Base-by-base conservation (phyloP, 2,888 invertebrate genomes). In the Strigamia transsilvanica region DNA sequence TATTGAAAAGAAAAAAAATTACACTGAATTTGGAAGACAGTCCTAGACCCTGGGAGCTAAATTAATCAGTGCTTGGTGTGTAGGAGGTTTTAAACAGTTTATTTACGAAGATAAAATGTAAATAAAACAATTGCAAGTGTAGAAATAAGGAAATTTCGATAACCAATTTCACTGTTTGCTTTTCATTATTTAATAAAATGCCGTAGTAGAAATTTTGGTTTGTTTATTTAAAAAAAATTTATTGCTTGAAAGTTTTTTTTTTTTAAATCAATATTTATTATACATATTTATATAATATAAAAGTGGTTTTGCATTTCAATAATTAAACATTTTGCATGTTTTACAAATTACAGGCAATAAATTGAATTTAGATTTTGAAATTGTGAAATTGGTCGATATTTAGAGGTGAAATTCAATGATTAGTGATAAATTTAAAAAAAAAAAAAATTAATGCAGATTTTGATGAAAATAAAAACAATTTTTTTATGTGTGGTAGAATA, bases 1-100 rank as follows among this genome's bases (percentile, higher is more conserved):
- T 56, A 56, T 2, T 27, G 27, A 3, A 27, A 27, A 56, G 21
- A 56, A 18, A 56, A 56, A 56, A 18, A 56, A 56, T 18, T 56
- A 56, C 18, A 73, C 2, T 73, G 23, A 73, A 73, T 23, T 73
- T 73, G 73, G 73, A 73, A 73, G 73, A 73, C 73, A 73, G 73
- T 73, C 13, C 73, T 73, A 73, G 73, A 73, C 73, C 73, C 73
- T 73, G 73, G 73, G 73, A 73, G 73, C 73, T 23, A 73, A 73
- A 73, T 73, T 27, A 73, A 56, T 56, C 18, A 56, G 56, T 56
- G 56, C n/a, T 56, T 2, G 21, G 21, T 56, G 18, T 56, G 18
- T 2, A 18, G 56, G 18, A 56, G 9, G 7, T 56, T 56, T 9
- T 18, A 5, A 5, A n/a, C 2, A 6, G 6, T 38, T 9, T 38